Evolutionary conservation across 2,888 invertebrate genomes (phyloP).

Genomic region (Seira sanloemensis): DNA sequence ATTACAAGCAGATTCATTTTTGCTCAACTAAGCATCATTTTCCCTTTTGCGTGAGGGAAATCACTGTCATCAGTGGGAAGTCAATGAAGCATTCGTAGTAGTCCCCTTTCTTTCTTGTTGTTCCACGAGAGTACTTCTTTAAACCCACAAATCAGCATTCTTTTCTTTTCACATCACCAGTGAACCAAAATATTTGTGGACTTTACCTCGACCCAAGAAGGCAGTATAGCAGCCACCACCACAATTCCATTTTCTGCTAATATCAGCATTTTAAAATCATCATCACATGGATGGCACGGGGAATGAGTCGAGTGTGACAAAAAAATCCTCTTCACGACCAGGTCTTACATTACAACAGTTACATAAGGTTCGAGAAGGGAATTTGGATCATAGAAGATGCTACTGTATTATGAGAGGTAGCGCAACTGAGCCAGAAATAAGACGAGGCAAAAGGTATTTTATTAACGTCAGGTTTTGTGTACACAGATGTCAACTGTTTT

Average conservation of each 20-base stretch:
- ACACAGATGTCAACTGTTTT: conserved; percentile 38
- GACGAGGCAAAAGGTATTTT: neutral
- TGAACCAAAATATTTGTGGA: neutral
- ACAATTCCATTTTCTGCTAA: neutral
- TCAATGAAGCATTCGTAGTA: neutral
- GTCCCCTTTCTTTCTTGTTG: neutral
- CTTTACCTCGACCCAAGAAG: neutral
- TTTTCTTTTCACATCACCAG: neutral
- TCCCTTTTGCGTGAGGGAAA: neutral
- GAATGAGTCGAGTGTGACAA: too few species aligned
- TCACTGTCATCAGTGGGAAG: neutral
- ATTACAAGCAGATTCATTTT: too few species aligned
- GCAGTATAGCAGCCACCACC: neutral
- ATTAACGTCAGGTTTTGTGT: conserved; percentile 17
- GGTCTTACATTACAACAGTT: too few species aligned
- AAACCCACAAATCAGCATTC: neutral
- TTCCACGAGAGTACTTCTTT: neutral
- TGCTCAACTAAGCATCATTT: neutral
- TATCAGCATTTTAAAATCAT: neutral
- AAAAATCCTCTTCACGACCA: too few species aligned
- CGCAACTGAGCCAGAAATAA: too few species aligned
- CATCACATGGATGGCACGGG: too few species aligned
- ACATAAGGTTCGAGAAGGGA: too few species aligned
- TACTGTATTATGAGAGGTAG: too few species aligned
- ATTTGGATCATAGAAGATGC: too few species aligned